These are phyloP conservation scores for Heliconius nattereri DNA, from an alignment of 1,140 invertebrate genomes.

Conservation along the genomic window DNA sequence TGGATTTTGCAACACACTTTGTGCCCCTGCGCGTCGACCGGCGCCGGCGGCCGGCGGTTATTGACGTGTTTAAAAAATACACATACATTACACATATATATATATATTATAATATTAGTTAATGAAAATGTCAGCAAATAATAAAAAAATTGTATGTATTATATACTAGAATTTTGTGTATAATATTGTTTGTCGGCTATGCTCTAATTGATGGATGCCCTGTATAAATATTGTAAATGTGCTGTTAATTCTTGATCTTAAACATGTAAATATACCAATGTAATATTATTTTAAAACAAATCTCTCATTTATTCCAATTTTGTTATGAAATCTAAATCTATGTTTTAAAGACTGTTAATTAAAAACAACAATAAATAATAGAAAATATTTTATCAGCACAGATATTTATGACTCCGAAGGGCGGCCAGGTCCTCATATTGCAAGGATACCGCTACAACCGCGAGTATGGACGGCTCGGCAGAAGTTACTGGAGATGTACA, in stretches of 20 bases:
- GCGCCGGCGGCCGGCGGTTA: background rate
- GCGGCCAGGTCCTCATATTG: conserved; percentile 57
- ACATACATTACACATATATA: too few relatives aligned
- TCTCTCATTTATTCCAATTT: background rate
- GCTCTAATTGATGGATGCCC: background rate
- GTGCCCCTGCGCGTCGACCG: too few relatives aligned
- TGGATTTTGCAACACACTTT: too few relatives aligned
- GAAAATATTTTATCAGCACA: conserved; percentile 41
- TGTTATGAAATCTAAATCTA: background rate
- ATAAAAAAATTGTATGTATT: background rate
- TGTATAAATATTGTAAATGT: conserved; percentile 4
- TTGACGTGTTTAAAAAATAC: background rate
- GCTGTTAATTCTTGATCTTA: background rate
- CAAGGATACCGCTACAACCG: conserved; percentile 56
- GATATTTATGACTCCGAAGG: conserved; percentile 54
- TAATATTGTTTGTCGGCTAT: too few relatives aligned
- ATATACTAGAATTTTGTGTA: background rate
- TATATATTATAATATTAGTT: too few relatives aligned
- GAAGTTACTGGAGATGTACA: conserved; percentile 65
- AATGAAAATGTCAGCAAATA: too few relatives aligned
- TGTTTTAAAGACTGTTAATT: background rate
- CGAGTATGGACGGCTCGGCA: conserved; percentile 55
- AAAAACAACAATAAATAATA: background rate
- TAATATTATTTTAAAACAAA: background rate
- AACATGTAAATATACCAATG: background rate